phyloP scores from a whole-genome alignment of 1,140 invertebrate species.

The Hetaerina americana region DNA sequence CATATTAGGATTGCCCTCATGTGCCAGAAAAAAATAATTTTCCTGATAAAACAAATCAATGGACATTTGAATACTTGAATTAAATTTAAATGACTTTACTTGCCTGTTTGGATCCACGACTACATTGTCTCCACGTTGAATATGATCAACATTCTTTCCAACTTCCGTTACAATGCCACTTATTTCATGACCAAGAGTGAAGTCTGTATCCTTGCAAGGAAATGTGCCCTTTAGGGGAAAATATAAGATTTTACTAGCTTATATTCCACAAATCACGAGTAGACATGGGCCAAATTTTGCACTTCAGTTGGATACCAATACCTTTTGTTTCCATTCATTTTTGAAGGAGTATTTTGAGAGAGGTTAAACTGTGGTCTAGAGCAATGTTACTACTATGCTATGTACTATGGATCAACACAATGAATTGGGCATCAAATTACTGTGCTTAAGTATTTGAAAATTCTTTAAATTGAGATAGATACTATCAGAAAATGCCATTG shows the following conservation, averaged over 20 bases:
- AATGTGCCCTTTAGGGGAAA: conserved; percentile 39
- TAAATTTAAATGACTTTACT: conserved; percentile 12
- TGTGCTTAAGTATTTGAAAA: too few species aligned
- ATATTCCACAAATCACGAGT: not conserved
- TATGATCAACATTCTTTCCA: conserved; percentile 37
- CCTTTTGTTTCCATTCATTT: not conserved
- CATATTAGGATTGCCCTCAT: too few species aligned
- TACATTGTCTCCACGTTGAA: conserved; percentile 49
- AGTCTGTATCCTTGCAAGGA: conserved; percentile 38
- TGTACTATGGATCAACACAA: not conserved
- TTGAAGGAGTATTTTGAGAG: not conserved
- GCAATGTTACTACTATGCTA: not conserved
- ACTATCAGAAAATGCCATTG: too few species aligned
- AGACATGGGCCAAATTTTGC: not conserved
- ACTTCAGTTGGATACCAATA: not conserved
- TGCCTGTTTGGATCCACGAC: conserved; percentile 52
- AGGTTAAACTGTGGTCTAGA: not conserved
- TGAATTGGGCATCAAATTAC: not conserved
- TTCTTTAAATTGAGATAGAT: too few species aligned
- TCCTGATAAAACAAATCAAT: too few species aligned
- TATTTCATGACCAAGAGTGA: conserved; percentile 57
- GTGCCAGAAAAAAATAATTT: too few species aligned
- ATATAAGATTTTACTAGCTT: not conserved
- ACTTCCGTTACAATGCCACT: conserved; percentile 42
- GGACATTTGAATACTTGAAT: too few species aligned